Evolutionary conservation across 1,140 invertebrate species (phyloP).

Genomic region (Teleogryllus occipitalis): DNA sequence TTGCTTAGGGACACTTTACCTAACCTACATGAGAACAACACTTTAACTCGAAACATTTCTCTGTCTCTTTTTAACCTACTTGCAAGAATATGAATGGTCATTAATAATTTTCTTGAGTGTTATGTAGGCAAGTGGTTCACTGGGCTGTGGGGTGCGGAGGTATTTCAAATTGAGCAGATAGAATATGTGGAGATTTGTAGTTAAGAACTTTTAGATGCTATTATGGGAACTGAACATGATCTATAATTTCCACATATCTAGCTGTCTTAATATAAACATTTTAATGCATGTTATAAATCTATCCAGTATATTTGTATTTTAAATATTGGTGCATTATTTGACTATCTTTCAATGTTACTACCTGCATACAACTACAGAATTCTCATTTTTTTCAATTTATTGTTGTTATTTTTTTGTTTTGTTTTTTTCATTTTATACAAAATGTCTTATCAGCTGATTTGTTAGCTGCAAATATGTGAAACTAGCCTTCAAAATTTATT

Average conservation of each 20-base stretch:
- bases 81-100: neutral
- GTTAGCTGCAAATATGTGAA: too few species aligned
- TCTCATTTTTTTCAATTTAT: neutral
- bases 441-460: neutral
- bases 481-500: neutral
- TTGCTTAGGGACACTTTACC: neutral
- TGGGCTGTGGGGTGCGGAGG: constrained; percentile 1
- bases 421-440: neutral
- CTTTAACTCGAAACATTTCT: neutral
- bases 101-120: neutral
- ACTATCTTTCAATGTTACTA: neutral
- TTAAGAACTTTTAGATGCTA: neutral
- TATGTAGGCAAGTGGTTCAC: neutral
- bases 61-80: neutral
- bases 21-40: neutral
- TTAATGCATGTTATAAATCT: neutral
- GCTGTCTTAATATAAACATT: neutral
- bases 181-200: neutral
- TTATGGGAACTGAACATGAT: neutral
- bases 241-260: neutral
- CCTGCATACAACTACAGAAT: neutral
- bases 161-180: constrained; percentile 5
- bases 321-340: neutral
- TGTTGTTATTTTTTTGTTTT: neutral
- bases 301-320: neutral